These are phyloP conservation scores for Unio pictorum DNA, from an alignment of 2,888 invertebrate genomes.

Conservation along the genomic window DNA sequence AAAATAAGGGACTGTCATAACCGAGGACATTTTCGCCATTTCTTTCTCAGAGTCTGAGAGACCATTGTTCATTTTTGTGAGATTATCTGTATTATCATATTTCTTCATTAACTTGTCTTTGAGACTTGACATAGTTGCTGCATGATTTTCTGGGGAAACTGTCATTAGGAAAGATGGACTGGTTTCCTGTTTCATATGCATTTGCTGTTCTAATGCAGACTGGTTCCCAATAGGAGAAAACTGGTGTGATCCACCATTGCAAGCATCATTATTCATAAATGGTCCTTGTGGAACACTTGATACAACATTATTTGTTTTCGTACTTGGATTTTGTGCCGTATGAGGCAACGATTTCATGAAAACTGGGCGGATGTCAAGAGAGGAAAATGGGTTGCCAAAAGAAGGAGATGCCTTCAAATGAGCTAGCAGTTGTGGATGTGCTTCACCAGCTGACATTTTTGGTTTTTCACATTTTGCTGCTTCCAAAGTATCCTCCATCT, in stretches of 20 bases:
- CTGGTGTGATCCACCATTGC: slow-evolving; percentile 8
- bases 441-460: slow-evolving; percentile 53
- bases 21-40: neutral
- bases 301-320: slow-evolving; percentile 14
- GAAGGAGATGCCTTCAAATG: slow-evolving; percentile 53
- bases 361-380: slow-evolving; percentile 5
- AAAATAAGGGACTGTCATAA: slow-evolving; percentile 2
- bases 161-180: slow-evolving; percentile 16
- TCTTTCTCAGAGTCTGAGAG: neutral
- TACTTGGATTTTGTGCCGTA: neutral
- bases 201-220: slow-evolving; percentile 7
- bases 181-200: slow-evolving; percentile 9
- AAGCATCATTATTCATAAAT: slow-evolving; percentile 10
- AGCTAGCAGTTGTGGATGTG: slow-evolving; percentile 63
- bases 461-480: slow-evolving; percentile 14
- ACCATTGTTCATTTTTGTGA: slow-evolving; percentile 15
- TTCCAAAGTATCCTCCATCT: slow-evolving; percentile 2
- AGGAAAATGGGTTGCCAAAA: slow-evolving; percentile 4
- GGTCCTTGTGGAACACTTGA: slow-evolving; percentile 26
- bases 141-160: slow-evolving; percentile 28
- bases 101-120: slow-evolving; percentile 59
- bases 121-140: slow-evolving; percentile 48
- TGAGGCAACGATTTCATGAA: neutral
- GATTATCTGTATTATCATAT: slow-evolving; percentile 56
- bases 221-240: slow-evolving; percentile 2